Conservation (phyloP, 1,140 invertebrate species). For the Drosophila sp. region DNA sequence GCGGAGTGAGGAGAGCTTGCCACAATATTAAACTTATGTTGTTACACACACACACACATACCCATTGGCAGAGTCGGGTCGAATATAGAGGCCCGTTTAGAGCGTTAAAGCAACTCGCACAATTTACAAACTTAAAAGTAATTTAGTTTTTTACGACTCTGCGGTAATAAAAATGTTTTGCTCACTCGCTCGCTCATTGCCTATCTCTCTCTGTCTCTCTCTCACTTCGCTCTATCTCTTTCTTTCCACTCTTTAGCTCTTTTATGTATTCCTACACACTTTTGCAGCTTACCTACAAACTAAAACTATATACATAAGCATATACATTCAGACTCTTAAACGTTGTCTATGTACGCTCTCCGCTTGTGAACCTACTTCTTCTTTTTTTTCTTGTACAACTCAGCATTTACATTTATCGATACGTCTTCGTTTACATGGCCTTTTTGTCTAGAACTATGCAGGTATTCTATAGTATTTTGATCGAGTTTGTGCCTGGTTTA, state of each 20-base stretch:
- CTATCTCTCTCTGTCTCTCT: conserved; percentile 9
- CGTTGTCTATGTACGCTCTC: neutral
- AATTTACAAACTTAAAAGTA: conserved; percentile 83
- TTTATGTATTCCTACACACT: conserved; percentile 26
- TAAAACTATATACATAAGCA: conserved; percentile 37
- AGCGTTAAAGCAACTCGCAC: conserved; percentile 69
- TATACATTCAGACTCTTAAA: conserved; percentile 34
- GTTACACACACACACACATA: conserved; percentile 22
- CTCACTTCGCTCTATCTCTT: conserved; percentile 12
- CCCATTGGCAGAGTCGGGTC: neutral
- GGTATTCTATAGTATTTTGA: neutral
- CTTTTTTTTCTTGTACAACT: neutral
- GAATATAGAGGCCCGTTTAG: conserved; percentile 43
- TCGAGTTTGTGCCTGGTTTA: neutral
- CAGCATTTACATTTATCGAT: conserved; percentile 81
- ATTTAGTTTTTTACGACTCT: conserved; percentile 83
- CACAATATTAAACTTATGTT: conserved; percentile 68
- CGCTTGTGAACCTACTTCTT: too few species aligned
- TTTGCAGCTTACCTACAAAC: conserved; percentile 64
- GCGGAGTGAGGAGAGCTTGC: conserved; percentile 24
- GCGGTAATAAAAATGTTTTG: conserved; percentile 80
- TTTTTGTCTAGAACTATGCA: neutral
- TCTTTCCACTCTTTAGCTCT: conserved; percentile 5
- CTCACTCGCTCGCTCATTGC: conserved; percentile 42
- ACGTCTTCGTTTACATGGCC: conserved; percentile 44